Evolutionary conservation across 2,888 invertebrate species (phyloP).

Genomic region (Corbicula japonica): DNA sequence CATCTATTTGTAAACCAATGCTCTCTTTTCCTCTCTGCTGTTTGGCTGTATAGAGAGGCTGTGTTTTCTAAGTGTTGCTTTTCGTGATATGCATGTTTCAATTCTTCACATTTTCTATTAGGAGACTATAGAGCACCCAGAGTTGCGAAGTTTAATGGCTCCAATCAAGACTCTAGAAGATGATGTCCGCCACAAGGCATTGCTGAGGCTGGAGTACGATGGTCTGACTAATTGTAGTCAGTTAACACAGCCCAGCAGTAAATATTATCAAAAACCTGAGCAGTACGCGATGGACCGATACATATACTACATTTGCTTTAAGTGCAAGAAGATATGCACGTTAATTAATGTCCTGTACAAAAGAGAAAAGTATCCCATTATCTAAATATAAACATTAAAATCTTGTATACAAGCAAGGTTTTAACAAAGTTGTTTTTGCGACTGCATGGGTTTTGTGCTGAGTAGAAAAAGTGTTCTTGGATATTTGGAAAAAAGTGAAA

Average conservation of each 20-base stretch:
- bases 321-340: constrained; percentile 44
- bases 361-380: too few relatives aligned
- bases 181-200: constrained; percentile 50
- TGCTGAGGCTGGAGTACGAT: constrained; percentile 43
- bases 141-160: constrained; percentile 14
- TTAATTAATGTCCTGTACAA: too few relatives aligned
- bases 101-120: constrained; percentile 4
- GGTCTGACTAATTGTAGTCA: constrained; percentile 40
- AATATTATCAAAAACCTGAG: constrained; percentile 30
- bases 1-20: too few relatives aligned
- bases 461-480: too few relatives aligned
- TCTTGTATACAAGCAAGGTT: too few relatives aligned
- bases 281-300: constrained; percentile 50
- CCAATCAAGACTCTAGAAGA: constrained; percentile 35
- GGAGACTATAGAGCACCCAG: constrained; percentile 42
- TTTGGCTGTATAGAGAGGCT: too few relatives aligned
- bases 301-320: constrained; percentile 51
- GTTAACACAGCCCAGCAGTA: constrained; percentile 20
- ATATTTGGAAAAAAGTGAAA: too few relatives aligned
- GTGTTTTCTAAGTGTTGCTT: too few relatives aligned
- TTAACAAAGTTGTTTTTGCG: too few relatives aligned
- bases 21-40: too few relatives aligned
- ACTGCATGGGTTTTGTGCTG: too few relatives aligned
- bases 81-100: neutral
- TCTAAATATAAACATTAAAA: too few relatives aligned